These are phyloP conservation scores for Brachymystax lenok DNA, from an alignment of 2,797 vertebrate species.

Conservation along the genomic window DNA sequence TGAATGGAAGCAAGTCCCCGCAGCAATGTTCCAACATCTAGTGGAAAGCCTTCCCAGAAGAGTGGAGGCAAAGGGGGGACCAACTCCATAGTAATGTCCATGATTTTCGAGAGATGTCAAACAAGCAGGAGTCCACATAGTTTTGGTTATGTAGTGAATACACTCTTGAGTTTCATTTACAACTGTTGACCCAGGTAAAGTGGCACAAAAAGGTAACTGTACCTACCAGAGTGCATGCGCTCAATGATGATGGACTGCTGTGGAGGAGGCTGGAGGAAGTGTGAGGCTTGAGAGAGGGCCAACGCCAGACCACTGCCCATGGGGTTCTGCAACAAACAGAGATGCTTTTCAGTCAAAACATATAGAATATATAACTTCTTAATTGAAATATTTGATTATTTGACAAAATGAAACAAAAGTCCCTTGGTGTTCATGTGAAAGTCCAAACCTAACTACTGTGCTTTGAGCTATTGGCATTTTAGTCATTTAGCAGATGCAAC, in stretches of 20 bases:
- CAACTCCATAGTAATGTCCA: no score
- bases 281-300: conserved; percentile 97
- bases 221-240: conserved; percentile 98
- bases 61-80: no score
- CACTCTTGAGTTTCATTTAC: not conserved
- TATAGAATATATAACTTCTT: not conserved
- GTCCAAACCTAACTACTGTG: no score
- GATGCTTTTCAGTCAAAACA: not conserved
- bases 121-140: no score
- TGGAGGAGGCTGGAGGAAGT: conserved; percentile 97
- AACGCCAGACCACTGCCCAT: conserved; percentile 93
- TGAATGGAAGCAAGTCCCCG: no score
- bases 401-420: not conserved
- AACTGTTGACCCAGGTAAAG: not conserved
- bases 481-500: no score
- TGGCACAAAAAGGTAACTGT: not conserved
- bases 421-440: no score
- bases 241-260: conserved; percentile 99
- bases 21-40: no score
- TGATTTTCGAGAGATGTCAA: no score
- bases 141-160: no score
- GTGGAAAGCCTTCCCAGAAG: no score
- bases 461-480: no score
- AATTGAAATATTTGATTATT: not conserved
- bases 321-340: conserved; percentile 79